Conservation (phyloP, 1,140 invertebrate species). For the Drosophila nannoptera region DNA sequence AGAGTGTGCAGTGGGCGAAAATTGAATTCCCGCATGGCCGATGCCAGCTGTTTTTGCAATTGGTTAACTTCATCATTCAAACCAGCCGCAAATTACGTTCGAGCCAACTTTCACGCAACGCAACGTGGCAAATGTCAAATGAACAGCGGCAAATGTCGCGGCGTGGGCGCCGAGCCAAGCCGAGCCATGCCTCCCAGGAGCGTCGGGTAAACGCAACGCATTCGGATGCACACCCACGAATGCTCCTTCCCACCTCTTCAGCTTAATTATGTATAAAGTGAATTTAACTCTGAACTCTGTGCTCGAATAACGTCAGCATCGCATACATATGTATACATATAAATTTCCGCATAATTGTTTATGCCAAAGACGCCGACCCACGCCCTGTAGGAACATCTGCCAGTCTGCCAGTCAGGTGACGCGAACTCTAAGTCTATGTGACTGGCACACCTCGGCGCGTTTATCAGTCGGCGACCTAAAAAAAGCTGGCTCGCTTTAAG, state of each 20-base stretch:
- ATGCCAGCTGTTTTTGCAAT: conserved; percentile 73
- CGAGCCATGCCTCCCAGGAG: conserved; percentile 4
- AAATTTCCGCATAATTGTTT: background rate
- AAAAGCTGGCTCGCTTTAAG: conserved; percentile 45
- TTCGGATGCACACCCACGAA: background rate
- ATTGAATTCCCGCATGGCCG: conserved; percentile 55
- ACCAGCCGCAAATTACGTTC: conserved; percentile 64
- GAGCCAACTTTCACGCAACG: conserved; percentile 36
- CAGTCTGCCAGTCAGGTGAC: conserved; percentile 11
- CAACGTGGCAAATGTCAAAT: conserved; percentile 13
- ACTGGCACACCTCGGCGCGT: conserved; percentile 20
- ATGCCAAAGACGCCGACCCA: conserved; percentile 5
- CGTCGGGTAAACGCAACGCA: background rate
- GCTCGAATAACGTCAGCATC: background rate
- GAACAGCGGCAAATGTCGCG: conserved; percentile 33
- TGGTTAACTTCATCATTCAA: conserved; percentile 71
- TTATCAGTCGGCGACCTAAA: conserved; percentile 27
- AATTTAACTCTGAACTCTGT: background rate
- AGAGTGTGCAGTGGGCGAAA: conserved; percentile 20
- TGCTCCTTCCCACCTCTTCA: too few relatives aligned
- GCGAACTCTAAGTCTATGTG: conserved; percentile 13
- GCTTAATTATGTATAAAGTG: background rate
- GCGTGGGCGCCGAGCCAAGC: conserved; percentile 12
- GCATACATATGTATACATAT: background rate
- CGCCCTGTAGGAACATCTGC: background rate